Base-by-base conservation (phyloP, 2,113 vertebrate genomes). In the Microtus oregoni region DNA sequence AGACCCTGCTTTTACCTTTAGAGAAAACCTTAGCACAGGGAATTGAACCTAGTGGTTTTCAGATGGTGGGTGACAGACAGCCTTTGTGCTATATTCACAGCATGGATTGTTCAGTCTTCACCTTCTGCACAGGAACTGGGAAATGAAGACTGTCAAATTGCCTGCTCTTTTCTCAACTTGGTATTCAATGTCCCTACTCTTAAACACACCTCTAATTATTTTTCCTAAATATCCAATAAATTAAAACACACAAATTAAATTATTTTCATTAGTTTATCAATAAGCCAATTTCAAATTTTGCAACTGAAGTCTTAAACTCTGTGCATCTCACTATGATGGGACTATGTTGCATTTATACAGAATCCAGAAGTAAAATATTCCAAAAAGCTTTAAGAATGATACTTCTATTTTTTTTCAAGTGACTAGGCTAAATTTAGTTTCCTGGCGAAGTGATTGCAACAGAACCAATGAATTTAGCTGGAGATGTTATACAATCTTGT, bases 281-380 rank as follows among this genome's bases (percentile, higher is more conserved):
- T 38, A 91, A 83, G 19, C 91, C n/a, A 89, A 85, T 5, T 1
- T 5, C 17, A 85, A 76, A 67, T n/a, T 72, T 72, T 61, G 8
- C 58, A 91, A 73, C 2, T 41, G 20, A 47, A 86, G 11, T 72
- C 95, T 86, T 72, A 17, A 91, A 44, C 26, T 8, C 20, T 6
- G 50, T 12, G 83, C 86, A 89, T 58, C 30, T 94, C 28, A 58
- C 58, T 65, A 63, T 50, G 82, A 55, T 89, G 24, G 67, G 44
- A 87, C 44, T 83, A 28, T 86, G 61, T 4, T 61, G 3, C 26
- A 78, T 28, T 65, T 65, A 76, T 20, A 6, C 4, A 22, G 3
- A 65, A 22, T 86, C 91, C 67, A 81, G 30, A 86, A 70, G 17
- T 76, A n/a, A 94, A 76, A 92, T 35, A 82, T 35, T 72, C 94